Base-by-base conservation (phyloP, 2,888 invertebrate genomes). In the Drosophila longiperda region DNA sequence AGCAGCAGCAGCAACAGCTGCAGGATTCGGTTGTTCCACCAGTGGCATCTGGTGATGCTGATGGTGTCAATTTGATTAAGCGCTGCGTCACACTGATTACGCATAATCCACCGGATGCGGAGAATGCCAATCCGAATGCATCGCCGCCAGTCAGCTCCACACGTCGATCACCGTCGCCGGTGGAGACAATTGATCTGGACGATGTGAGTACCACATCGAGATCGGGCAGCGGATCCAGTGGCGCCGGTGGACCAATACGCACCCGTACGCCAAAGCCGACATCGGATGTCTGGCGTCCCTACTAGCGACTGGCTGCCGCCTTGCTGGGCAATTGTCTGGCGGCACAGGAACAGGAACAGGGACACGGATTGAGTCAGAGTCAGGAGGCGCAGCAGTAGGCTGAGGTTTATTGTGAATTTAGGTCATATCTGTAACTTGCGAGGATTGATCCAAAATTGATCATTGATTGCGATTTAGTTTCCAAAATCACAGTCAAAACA, bases 241-340 rank as follows among this genome's bases (percentile, higher is more conserved):
- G 78, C 0, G 75, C 71, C 4, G 87, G 75, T 7, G 86, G 87
- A 3, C 87, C 86, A 1, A 93, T 93, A 60, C 92, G 93, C 64
- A 93, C 93, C 65, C 93, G 93, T 61, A 92, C 92, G 55, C 90
- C 92, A 82, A 92, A 90, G 82, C 94, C 91, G 90, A 87, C 95
- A 65, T 94, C 95, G n/a, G 96, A 96, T 89, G 96, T 96, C 67
- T 96, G 96, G 96, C 95, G 96, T 90, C 96, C 96, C 20, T 96
- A 96, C 93, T 96, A 93, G 92, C 92, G 91, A 82, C 89, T 89
- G 84, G 91, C 90, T 71, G 90, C 90, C 84, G 90, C 91, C 83
- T 82, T 87, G 81, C 79, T 87, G 69, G 89, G 87, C 86, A 81
- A 59, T 57, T 82, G 86, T 73, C 83, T 86, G 83, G 85, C 81